phyloP scores from a whole-genome alignment of 2,888 invertebrate genomes.

The Eilema caniola region DNA sequence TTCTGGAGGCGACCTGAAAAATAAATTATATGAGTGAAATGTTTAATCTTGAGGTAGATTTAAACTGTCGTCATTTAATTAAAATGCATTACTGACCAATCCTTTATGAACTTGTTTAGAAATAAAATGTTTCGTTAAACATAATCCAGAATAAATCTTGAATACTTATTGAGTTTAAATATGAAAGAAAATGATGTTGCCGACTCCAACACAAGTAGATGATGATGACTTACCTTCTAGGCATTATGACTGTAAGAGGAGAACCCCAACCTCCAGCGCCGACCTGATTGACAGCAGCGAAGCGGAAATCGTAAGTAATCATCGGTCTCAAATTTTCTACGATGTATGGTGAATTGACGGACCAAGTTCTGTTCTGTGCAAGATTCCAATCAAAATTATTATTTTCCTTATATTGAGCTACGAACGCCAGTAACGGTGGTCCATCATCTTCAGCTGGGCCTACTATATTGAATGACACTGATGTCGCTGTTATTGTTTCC shows the following conservation, averaged over 20 bases:
- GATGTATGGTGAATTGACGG: constrained; percentile 92
- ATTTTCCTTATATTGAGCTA: constrained; percentile 92
- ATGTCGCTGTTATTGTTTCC: constrained; percentile 92
- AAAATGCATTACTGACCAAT: not conserved
- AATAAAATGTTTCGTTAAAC: no score
- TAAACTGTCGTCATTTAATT: not conserved
- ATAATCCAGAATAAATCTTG: not conserved
- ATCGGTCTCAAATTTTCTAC: constrained; percentile 93
- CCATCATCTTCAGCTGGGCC: constrained; percentile 92
- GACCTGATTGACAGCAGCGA: constrained; percentile 94
- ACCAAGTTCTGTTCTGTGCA: constrained; percentile 92
- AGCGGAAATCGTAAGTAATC: constrained; percentile 93
- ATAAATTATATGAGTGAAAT: not conserved
- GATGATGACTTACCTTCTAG: constrained; percentile 82
- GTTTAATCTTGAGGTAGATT: not conserved
- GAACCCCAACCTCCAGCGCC: constrained; percentile 92
- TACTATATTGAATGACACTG: constrained; percentile 92
- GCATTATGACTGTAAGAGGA: constrained; percentile 90
- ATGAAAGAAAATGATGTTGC: not conserved
- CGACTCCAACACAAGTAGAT: not conserved
- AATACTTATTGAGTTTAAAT: not conserved
- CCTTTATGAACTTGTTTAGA: not conserved
- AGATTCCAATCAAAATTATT: constrained; percentile 90
- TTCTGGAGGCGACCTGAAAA: constrained; percentile 90
- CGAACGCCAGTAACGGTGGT: constrained; percentile 91